Evolutionary conservation across 2,888 invertebrate genomes (phyloP), one percentile per base, ranked within the genome.

Genomic region (Arctia plantaginis): DNA sequence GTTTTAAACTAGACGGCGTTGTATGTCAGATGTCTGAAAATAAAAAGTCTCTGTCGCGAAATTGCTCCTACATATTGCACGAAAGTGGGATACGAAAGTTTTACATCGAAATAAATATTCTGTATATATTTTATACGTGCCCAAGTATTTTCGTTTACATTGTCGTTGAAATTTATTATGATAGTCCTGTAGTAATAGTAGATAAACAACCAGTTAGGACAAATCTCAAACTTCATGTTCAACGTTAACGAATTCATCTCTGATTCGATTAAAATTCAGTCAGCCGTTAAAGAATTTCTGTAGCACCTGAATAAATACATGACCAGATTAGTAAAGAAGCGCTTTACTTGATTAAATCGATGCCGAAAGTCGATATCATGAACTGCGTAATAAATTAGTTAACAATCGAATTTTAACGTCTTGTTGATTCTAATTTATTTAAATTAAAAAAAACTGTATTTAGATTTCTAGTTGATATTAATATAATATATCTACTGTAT

Each of bases 221-320:
- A 39, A 35, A 74, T 59, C 66, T 75, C 73, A 55, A 2, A 30
- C 35, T 68, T 74, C n/a, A 65, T 41, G 78, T 79, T 81, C 77
- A 51, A 59, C 67, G 67, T 72, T 68, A 72, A 76, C 77, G 77
- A 82, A 82, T 77, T 79, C 80, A 72, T 77, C 73, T 73, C 71
- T 86, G 80, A 85, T 84, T 86, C 83, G 78, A 85, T 86, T 83
- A 78, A 77, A 84, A 74, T 74, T 70, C 73, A 79, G 80, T 81
- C 77, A 74, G 74, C 73, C 75, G 72, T 79, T 74, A 81, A 85
- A 86, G 77, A 79, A 82, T 86, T 81, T 77, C 75, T 71, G 76
- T 81, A 74, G 77, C 75, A 78, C 77, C 80, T 79, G 80, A 85
- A 82, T 82, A 85, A 83, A 85, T 82, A 77, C 75, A 69, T 69